phyloP scores from a whole-genome alignment of 2,888 invertebrate genomes.

The Alitta virens region DNA sequence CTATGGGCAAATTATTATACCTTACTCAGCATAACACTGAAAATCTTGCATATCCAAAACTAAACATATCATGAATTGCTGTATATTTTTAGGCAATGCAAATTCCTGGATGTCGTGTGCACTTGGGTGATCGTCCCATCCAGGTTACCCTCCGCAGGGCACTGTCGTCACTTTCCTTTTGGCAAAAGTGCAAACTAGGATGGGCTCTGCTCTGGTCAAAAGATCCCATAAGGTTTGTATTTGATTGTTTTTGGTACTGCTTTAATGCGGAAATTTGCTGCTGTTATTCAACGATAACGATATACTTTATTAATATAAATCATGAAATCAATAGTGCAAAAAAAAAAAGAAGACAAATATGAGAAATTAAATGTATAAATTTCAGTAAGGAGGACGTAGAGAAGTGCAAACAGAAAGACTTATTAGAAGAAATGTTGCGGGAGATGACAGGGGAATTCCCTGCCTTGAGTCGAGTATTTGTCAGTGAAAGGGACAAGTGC shows the following conservation, averaged over 20 bases:
- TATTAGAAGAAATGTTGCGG: slow-evolving; percentile 84
- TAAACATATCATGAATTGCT: slow-evolving; percentile 1
- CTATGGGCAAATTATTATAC: too few relatives aligned
- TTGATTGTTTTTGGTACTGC: too few relatives aligned
- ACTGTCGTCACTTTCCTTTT: slow-evolving; percentile 79
- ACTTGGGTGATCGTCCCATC: slow-evolving; percentile 91
- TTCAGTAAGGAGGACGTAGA: slow-evolving; percentile 88
- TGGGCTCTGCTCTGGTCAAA: slow-evolving; percentile 82
- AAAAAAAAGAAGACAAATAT: not conserved
- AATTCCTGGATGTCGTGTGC: slow-evolving; percentile 77
- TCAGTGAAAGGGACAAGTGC: slow-evolving; percentile 88
- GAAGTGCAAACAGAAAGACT: slow-evolving; percentile 85
- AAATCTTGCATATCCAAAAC: too few relatives aligned
- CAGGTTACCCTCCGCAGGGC: slow-evolving; percentile 89
- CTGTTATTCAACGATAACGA: too few relatives aligned
- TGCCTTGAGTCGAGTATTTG: slow-evolving; percentile 84
- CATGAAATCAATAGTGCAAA: not conserved
- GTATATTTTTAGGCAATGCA: slow-evolving; percentile 73
- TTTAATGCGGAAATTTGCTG: too few relatives aligned
- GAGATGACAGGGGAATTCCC: slow-evolving; percentile 95
- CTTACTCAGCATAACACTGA: too few relatives aligned
- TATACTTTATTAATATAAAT: too few relatives aligned
- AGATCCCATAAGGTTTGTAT: slow-evolving; percentile 71
- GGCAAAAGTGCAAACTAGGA: slow-evolving; percentile 82
- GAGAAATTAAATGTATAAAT: not conserved